phyloP scores from a whole-genome alignment of 2,113 vertebrate species.

The Sceloporus tristichus region DNA sequence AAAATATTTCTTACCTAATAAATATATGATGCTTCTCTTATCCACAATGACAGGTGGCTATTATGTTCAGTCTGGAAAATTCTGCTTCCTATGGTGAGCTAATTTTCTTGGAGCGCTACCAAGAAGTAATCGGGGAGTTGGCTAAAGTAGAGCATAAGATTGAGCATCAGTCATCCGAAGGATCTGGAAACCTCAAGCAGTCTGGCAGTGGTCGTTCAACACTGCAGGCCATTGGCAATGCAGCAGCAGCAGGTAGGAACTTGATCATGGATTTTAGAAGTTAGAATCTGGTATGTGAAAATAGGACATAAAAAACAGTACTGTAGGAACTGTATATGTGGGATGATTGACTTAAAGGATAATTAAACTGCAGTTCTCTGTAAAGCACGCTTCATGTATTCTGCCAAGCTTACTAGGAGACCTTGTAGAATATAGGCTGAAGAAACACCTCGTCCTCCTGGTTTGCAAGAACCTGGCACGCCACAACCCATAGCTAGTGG shows the following conservation, averaged over 20 bases:
- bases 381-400: not conserved
- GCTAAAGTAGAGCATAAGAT: slow-evolving; percentile 92
- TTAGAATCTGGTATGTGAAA: not conserved
- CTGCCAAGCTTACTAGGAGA: not conserved
- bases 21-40: not conserved
- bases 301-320: not conserved
- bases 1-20: not conserved
- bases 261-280: not conserved
- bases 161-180: slow-evolving; percentile 85
- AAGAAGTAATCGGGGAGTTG: slow-evolving; percentile 88
- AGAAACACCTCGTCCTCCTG: not conserved
- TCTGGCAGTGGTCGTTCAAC: slow-evolving; percentile 89
- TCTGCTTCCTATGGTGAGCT: slow-evolving; percentile 88
- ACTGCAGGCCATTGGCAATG: slow-evolving; percentile 92
- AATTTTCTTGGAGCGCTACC: slow-evolving; percentile 92
- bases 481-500: not conserved
- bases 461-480: not conserved
- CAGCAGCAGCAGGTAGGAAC: slow-evolving; percentile 91
- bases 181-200: slow-evolving; percentile 70
- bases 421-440: not conserved
- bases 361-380: not conserved
- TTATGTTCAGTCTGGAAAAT: slow-evolving; percentile 87
- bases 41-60: slow-evolving; percentile 83
- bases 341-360: not conserved
- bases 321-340: not conserved